Percentiles rank a stretch among this genome's conserved stretches.
phyloP scores from a whole-genome alignment of 2,888 invertebrate genomes.

The Zeuzera pyrina region DNA sequence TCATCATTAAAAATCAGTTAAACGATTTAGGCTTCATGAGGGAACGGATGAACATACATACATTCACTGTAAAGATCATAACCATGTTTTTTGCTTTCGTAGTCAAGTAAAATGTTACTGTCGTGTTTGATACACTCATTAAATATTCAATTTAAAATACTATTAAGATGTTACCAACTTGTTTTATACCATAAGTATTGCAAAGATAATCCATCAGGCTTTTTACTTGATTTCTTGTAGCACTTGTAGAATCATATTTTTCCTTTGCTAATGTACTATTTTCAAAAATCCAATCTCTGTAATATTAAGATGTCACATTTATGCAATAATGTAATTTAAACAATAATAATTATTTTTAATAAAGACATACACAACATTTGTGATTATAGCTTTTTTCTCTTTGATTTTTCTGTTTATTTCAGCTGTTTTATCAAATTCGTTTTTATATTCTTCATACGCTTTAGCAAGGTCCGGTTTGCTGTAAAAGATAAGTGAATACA shows the following conservation, averaged over 20 bases:
- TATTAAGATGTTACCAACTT: conserved; percentile 55
- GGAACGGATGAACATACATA: not conserved
- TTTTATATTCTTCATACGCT: conserved; percentile 43
- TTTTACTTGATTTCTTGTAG: conserved; percentile 83
- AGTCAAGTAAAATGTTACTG: too few relatives aligned
- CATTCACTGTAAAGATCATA: not conserved
- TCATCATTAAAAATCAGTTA: not conserved
- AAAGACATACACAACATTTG: conserved; percentile 49
- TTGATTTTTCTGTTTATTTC: conserved; percentile 49
- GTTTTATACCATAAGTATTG: conserved; percentile 64
- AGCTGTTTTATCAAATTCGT: conserved; percentile 46
- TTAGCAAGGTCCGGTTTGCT: conserved; percentile 37
- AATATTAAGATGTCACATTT: conserved; percentile 13
- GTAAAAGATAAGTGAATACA: conserved; percentile 12
- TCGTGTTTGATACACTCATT: too few relatives aligned
- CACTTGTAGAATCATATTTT: conserved; percentile 76
- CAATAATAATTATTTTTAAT: conserved; percentile 4
- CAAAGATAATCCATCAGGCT: conserved; percentile 75
- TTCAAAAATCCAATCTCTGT: conserved; percentile 80
- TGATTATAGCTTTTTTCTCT: conserved; percentile 43
- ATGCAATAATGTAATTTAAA: conserved; percentile 2
- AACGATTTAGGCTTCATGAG: too few relatives aligned
- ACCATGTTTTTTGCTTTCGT: too few relatives aligned
- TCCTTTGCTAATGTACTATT: conserved; percentile 79
- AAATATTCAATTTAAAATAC: too few relatives aligned